These are phyloP conservation scores for Apamea crenata DNA, from an alignment of 2,888 invertebrate species.

Conservation along the genomic window DNA sequence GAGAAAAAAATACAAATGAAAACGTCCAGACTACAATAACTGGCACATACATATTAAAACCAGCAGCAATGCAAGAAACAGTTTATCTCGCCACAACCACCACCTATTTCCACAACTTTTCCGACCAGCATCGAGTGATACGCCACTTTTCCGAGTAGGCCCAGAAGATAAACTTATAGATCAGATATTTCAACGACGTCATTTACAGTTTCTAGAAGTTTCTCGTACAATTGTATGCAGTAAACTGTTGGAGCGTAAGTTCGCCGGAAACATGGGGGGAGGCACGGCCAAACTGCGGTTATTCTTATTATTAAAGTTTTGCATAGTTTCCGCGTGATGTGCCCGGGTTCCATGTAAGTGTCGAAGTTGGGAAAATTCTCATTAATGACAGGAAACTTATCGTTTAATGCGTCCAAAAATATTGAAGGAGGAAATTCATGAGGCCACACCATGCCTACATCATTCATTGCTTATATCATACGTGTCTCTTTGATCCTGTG, in stretches of 20 bases:
- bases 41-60: slow-evolving; percentile 20
- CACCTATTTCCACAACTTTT: slow-evolving; percentile 49
- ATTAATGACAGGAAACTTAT: slow-evolving; percentile 39
- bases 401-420: slow-evolving; percentile 10
- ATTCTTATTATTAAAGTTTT: slow-evolving; percentile 66
- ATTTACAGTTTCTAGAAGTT: slow-evolving; percentile 61
- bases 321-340: slow-evolving; percentile 48
- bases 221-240: slow-evolving; percentile 59
- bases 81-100: slow-evolving; percentile 18
- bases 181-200: slow-evolving; percentile 58
- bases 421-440: not conserved
- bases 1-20: not conserved
- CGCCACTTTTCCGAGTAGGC: slow-evolving; percentile 42
- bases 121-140: slow-evolving; percentile 33
- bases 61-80: slow-evolving; percentile 31
- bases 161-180: slow-evolving; percentile 59
- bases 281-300: slow-evolving; percentile 54
- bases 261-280: slow-evolving; percentile 44
- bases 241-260: slow-evolving; percentile 57
- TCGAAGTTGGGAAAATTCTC: slow-evolving; percentile 36
- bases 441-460: not conserved
- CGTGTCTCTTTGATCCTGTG: not conserved
- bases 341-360: slow-evolving; percentile 35
- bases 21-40: slow-evolving; percentile 9
- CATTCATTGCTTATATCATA: not conserved